phyloP scores from a whole-genome alignment of 2,797 vertebrate species.

The Anguilla marmorata region DNA sequence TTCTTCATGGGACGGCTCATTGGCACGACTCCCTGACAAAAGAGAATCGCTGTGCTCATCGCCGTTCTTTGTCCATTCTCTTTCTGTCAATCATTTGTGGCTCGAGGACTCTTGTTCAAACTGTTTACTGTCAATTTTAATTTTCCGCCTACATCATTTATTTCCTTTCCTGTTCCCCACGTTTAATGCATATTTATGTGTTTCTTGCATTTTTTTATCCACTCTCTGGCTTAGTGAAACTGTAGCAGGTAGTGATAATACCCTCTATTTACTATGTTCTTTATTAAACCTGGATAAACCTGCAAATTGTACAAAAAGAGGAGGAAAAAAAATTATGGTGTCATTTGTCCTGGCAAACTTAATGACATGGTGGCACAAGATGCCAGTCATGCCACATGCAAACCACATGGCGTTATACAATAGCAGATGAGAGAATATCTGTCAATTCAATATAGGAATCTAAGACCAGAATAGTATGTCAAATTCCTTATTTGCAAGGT shows the following conservation, averaged over 20 bases:
- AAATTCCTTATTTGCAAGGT: too few relatives aligned
- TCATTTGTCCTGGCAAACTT: background rate
- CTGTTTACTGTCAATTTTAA: background rate
- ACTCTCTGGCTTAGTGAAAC: conserved; percentile 53
- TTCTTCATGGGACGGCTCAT: conserved; percentile 10
- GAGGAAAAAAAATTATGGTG: background rate
- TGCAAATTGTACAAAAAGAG: background rate
- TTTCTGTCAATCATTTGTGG: conserved; percentile 1
- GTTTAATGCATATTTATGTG: background rate
- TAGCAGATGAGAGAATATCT: background rate
- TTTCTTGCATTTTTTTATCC: background rate
- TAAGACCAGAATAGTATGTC: background rate
- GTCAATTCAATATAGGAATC: background rate
- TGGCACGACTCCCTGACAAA: background rate
- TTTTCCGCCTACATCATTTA: background rate
- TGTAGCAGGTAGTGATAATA: conserved; percentile 65
- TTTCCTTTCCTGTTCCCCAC: background rate
- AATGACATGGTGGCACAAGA: background rate
- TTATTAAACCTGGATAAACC: background rate
- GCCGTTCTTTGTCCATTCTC: background rate
- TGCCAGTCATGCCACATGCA: background rate
- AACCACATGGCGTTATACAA: background rate
- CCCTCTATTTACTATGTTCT: background rate
- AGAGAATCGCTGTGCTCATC: background rate
- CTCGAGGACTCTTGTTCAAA: background rate